These are phyloP conservation scores for Diadophis punctatus DNA, from an alignment of 2,113 vertebrate species.

Conservation along the genomic window DNA sequence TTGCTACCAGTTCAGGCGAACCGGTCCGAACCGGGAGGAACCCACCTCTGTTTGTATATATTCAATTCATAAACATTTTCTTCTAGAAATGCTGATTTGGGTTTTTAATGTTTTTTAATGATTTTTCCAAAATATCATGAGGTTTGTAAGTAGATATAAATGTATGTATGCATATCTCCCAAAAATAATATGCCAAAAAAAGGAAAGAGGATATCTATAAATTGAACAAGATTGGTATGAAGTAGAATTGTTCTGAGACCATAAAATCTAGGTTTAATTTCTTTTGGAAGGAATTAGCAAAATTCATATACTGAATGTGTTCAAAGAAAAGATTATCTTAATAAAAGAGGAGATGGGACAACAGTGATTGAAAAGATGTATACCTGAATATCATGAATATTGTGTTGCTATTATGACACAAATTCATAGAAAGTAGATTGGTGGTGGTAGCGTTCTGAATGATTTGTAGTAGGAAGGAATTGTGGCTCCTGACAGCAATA, in stretches of 20 bases:
- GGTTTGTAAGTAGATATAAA: neutral
- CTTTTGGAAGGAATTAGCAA: neutral
- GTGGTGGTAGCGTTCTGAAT: neutral
- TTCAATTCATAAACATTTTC: neutral
- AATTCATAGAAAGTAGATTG: neutral
- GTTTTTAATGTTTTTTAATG: neutral
- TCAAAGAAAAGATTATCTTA: neutral
- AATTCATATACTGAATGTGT: neutral
- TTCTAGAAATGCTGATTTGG: neutral
- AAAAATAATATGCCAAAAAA: neutral
- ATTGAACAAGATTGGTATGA: neutral
- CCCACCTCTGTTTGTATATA: neutral
- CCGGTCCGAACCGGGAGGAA: no score
- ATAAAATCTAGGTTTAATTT: neutral
- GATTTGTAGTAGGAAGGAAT: neutral
- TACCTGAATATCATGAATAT: neutral
- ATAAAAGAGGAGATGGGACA: neutral
- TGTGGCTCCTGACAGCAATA: neutral
- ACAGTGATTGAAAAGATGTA: neutral
- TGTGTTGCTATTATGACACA: neutral
- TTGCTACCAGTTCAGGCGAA: no score
- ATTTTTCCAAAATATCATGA: neutral
- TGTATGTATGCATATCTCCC: neutral
- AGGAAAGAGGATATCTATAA: neutral
- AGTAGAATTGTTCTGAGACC: neutral